phyloP scores from a whole-genome alignment of 2,113 vertebrate species.

The Tachysurus vachellii region DNA sequence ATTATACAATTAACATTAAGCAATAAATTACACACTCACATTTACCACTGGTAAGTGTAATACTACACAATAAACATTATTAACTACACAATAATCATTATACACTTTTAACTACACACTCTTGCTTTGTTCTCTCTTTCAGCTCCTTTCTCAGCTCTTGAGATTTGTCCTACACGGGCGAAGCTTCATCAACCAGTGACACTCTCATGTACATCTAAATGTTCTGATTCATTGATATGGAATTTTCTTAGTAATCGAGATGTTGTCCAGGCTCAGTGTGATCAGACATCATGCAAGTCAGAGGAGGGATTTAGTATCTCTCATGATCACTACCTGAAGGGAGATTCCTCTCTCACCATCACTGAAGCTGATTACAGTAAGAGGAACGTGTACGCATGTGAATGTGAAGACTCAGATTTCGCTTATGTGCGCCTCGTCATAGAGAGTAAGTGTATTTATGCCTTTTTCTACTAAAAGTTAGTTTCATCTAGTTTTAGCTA shows the following conservation, averaged over 20 bases:
- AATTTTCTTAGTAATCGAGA: not conserved
- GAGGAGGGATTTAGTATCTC: not conserved
- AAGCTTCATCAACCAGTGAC: constrained; percentile 1
- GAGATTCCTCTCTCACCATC: constrained; percentile 14
- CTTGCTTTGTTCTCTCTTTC: not conserved
- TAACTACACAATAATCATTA: not conserved
- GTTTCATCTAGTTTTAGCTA: too few relatives aligned
- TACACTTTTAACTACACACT: not conserved
- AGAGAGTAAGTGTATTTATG: not conserved
- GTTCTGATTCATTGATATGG: not conserved
- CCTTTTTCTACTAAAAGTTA: not conserved
- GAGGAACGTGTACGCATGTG: not conserved
- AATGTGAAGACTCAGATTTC: not conserved
- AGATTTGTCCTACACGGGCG: not conserved
- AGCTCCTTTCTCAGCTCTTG: not conserved
- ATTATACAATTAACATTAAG: not conserved
- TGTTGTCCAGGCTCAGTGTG: not conserved
- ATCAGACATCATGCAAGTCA: constrained; percentile 14
- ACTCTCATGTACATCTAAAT: not conserved
- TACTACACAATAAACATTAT: not conserved
- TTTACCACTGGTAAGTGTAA: too few relatives aligned
- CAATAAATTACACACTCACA: not conserved
- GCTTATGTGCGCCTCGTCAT: not conserved
- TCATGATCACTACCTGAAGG: constrained; percentile 10
- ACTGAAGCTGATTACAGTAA: not conserved